Evolutionary conservation across 2,888 invertebrate species (phyloP), one percentile per base, ranked within the genome.

Genomic region (Linnaemya tessellans): DNA sequence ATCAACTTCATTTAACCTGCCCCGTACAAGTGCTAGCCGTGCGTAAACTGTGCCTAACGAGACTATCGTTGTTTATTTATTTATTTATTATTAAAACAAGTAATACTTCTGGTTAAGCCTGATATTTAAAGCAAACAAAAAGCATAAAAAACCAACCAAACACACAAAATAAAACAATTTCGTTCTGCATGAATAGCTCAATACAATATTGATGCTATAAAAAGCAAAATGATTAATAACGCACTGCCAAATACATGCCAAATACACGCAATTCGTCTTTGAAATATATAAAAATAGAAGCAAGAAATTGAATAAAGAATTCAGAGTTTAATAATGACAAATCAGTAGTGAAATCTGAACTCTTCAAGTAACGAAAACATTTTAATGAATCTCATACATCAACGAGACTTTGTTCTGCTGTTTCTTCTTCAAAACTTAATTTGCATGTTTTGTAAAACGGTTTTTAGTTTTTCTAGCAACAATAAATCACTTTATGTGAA

Each of bases 401-500:
- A 54, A 3, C 68, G n/a, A 11, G 30, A 71, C 43, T 3, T 20
- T 56, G 2, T 30, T 30, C 3, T 13, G 10, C 25, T 56, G 22
- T 25, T 54, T 18, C 20, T 54, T 30, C n/a, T 25, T 65, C 30
- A 4, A n/a, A 46, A 46, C 18, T 22, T 22, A 54, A 15, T 22
- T 38, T 68, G 13, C 54, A 22, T 38, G n/a, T 54, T 54, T 49
- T 22, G 11, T 35, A 22, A 1, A 68, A 54, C 38, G 2, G 38
- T 20, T 41, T 5, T 60, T 60, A 13, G 46, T 60, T 73, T 46
- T 46, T 20, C 13, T 9, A 15, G 3, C 3, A 73, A 60, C 35
- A 35, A 73, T 73, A 73, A 73, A 73, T 73, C 46, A 73, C 46
- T 35, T 20, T 15, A 46, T 20, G n/a, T 30, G 43, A 46, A 46